Evolutionary conservation across 2,888 invertebrate genomes (phyloP).

Genomic region (Axea sp.): DNA sequence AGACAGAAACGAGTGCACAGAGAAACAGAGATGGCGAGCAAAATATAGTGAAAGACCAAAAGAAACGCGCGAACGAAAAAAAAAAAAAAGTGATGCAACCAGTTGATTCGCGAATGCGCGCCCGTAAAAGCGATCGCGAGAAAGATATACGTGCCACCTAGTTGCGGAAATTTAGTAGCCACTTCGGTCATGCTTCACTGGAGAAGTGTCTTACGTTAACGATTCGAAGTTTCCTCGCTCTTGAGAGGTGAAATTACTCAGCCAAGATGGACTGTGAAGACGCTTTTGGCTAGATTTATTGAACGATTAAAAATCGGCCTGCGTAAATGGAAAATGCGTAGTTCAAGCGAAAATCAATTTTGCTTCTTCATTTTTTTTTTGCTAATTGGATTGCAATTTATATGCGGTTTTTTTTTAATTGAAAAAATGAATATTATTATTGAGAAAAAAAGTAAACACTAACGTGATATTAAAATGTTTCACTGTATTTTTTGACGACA

Average conservation of each 20-base stretch:
- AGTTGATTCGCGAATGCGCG: constrained; percentile 20
- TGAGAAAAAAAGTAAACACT: too few species aligned
- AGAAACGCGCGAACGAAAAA: constrained; percentile 24
- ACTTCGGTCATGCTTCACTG: constrained; percentile 36
- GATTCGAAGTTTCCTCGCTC: constrained; percentile 3
- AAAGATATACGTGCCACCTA: constrained; percentile 43
- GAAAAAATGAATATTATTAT: too few species aligned
- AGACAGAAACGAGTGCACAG: neutral
- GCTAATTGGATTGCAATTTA: too few species aligned
- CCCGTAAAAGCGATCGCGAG: constrained; percentile 7
- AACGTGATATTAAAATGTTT: too few species aligned
- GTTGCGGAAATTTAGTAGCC: constrained; percentile 52
- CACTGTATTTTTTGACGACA: too few species aligned
- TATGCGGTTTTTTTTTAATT: too few species aligned
- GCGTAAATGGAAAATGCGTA: too few species aligned
- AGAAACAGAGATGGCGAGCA: neutral
- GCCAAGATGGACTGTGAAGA: too few species aligned
- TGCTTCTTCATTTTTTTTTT: too few species aligned
- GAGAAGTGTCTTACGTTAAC: constrained; percentile 32
- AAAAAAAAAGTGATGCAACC: constrained; percentile 27
- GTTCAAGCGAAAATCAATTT: too few species aligned
- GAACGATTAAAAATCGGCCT: too few species aligned
- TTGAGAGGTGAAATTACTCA: neutral
- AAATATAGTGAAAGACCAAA: neutral
- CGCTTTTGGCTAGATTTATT: constrained; percentile 1